These are phyloP conservation scores for Aleiodes alternator DNA, from an alignment of 2,888 invertebrate genomes.

Conservation along the genomic window DNA sequence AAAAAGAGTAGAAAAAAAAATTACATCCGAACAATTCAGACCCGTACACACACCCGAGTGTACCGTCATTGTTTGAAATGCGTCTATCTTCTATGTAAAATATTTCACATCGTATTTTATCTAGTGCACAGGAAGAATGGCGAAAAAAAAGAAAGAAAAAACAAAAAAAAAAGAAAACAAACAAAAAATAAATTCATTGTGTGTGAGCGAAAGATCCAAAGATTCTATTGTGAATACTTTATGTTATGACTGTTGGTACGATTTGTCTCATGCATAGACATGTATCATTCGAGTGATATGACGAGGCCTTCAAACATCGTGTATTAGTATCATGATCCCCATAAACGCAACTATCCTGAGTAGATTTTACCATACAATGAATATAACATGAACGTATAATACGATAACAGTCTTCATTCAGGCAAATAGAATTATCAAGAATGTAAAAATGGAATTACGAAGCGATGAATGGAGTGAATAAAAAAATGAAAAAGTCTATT, in stretches of 20 bases:
- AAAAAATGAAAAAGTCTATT: too few relatives aligned
- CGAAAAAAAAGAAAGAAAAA: too few relatives aligned
- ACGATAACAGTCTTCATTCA: constrained; percentile 13
- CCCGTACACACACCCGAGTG: too few relatives aligned
- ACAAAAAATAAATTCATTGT: too few relatives aligned
- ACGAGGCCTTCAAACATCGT: constrained; percentile 17
- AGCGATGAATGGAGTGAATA: neutral
- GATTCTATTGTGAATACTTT: constrained; percentile 8
- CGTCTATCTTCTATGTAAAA: too few relatives aligned
- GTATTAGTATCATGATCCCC: constrained; percentile 17
- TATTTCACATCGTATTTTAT: too few relatives aligned
- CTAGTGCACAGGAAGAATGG: too few relatives aligned
- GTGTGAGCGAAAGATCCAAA: neutral
- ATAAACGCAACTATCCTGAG: constrained; percentile 17
- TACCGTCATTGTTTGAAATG: too few relatives aligned
- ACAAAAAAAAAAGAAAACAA: too few relatives aligned
- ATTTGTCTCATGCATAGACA: constrained; percentile 26
- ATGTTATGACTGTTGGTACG: too few relatives aligned
- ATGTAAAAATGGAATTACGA: neutral
- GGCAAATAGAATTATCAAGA: neutral
- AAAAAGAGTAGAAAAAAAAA: too few relatives aligned
- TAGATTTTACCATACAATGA: constrained; percentile 9
- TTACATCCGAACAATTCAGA: too few relatives aligned
- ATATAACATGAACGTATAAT: constrained; percentile 7
- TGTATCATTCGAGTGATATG: constrained; percentile 20